Base-by-base conservation (phyloP, 2,113 vertebrate species). In the Phycodurus eques region DNA sequence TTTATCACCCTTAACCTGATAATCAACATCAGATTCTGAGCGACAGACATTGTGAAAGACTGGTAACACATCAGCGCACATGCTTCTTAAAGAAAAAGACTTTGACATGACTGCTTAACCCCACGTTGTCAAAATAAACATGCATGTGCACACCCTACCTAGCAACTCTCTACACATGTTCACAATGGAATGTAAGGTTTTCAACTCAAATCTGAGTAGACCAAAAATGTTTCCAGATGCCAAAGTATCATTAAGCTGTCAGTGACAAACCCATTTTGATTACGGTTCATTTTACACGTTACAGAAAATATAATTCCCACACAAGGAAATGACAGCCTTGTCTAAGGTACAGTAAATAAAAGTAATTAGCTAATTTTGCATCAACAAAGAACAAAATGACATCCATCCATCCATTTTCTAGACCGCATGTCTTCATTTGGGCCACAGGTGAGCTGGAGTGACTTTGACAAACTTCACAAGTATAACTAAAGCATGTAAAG, bases 21-120 rank as follows among this genome's bases (percentile, higher is more conserved):
- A 76, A 82, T 79, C 61, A 70, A 56, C 67, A 71, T 65, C 31
- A 67, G 33, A 65, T 64, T 79, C 68, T 49, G 53, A 76, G 63
- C 20, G 67, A 69, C 56, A 54, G 68, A 56, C 57, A 76, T 83
- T 76, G 76, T 79, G 57, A 80, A 77, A 73, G 63, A 67, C 71
- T 54, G 64, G 73, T 54, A 79, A 82, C 73, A 79, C 82, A 83
- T 80, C 46, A 85, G 83, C 80, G 78, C 71, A 66, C 73, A 71
- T 80, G 80, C 54, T 22, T n/a, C 54, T 3, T 57, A 22, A 8
- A 57, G 3, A 57, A 57, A 57, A 11, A 53, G 19, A 49, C 47
- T 15, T 19, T 19, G 49, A 20, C 35, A 14, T 11, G 15, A 47
- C 12, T 3, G 46, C 46, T 47, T 14, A 4, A 47, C 12, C 14